Evolutionary conservation across 2,888 invertebrate species (phyloP), one percentile per base, ranked within the genome.

Genomic region (Drosophila quinaria): DNA sequence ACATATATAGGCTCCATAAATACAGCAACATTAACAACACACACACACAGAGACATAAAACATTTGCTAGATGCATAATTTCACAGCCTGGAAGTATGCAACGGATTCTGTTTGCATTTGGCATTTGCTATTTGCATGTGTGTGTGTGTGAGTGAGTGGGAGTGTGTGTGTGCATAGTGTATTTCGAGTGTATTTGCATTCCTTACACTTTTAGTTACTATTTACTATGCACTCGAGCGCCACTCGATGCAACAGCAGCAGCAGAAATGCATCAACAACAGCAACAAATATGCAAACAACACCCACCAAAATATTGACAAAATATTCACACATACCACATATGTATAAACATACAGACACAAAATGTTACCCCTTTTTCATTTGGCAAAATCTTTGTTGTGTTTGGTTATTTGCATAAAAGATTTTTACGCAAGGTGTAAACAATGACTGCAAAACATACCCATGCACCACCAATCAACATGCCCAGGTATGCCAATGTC

Each of bases 151-250:
- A 0, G 35, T 6, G 37, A 10, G 25, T 15, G 56, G 25, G 19
- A 10, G 61, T 50, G 59, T 22, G 51, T 49, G 51, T 33, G 66
- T 61, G 33, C 17, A 11, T 37, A 37, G 25, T 13, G 35, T 25
- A 41, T 58, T 55, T 60, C 25, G 55, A 67, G 59, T 74, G 65
- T 87, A 81, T 84, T 84, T 87, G 80, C 89, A 74, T 84, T 76
- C 79, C 74, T 78, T 87, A 76, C 84, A 85, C 86, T 89, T 89
- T 85, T 89, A 85, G 89, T 85, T 85, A 85, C 90, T 85, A 85
- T 85, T 85, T 85, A 74, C 90, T 69, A 74, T 70, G 90, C 84
- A 87, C 89, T 89, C 89, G 74, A 69, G 87, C 71, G 58, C 51
- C 74, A 74, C 79, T 78, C 64, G 59, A 52, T 79, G 74, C 76